Conservation (phyloP, 1,140 invertebrate genomes). For the Heterodera schachtii region DNA sequence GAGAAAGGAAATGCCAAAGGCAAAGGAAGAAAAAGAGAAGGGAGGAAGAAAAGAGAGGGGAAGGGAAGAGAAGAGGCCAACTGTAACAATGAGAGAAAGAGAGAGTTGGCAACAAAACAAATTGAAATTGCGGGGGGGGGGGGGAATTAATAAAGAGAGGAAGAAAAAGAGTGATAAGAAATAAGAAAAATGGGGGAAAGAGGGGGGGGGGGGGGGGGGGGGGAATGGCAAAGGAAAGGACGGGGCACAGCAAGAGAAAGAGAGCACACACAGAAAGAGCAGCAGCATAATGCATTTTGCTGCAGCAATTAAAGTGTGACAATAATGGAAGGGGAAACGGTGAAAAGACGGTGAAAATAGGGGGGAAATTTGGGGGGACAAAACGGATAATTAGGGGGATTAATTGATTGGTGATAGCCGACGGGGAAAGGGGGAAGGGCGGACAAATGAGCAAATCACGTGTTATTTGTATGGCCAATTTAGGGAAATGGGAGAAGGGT, state of each 20-base stretch:
- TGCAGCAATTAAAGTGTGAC: slow-evolving; percentile 25
- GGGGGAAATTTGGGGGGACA: background rate
- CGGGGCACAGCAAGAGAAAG: background rate
- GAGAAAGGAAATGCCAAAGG: background rate
- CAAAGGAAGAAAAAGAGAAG: background rate
- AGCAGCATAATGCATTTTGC: slow-evolving; percentile 23
- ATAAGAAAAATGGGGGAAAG: background rate
- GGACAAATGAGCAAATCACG: no score
- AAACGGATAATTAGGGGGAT: slow-evolving; percentile 18
- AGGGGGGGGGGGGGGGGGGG: background rate
- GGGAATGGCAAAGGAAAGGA: slow-evolving; percentile 6
- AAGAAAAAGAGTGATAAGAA: no score
- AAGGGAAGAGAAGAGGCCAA: no score
- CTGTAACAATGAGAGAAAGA: background rate
- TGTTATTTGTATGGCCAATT: no score
- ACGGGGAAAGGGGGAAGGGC: background rate
- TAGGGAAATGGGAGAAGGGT: background rate
- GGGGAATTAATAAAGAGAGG: background rate
- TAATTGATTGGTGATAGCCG: background rate
- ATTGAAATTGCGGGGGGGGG: slow-evolving; percentile 19
- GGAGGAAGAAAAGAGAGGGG: no score
- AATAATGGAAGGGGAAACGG: background rate
- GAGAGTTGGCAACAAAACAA: no score
- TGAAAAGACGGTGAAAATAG: slow-evolving; percentile 3
- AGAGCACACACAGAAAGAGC: background rate